Evolutionary conservation across 1,140 invertebrate species (phyloP).

Genomic region (Anastatus disparis): DNA sequence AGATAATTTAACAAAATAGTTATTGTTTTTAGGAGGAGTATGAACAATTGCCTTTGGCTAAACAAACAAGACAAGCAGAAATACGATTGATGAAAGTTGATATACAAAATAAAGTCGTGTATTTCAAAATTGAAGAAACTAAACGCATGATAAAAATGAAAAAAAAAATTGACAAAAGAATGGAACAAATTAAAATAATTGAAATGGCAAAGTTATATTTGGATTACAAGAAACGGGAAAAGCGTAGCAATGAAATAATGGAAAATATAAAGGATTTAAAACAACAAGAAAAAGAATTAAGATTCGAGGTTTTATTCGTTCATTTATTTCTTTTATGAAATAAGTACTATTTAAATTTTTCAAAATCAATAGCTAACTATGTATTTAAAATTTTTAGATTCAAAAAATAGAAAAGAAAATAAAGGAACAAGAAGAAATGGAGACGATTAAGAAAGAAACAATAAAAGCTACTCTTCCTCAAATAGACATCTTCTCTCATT

Average conservation of each 20-base stretch:
- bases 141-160: constrained; percentile 3
- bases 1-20: too few species aligned
- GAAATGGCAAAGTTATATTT: constrained; percentile 28
- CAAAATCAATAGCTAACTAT: too few species aligned
- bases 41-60: constrained; percentile 15
- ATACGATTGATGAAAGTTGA: not conserved
- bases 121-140: constrained; percentile 19
- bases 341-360: not conserved
- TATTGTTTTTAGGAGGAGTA: constrained; percentile 26
- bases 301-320: constrained; percentile 11
- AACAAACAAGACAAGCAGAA: constrained; percentile 6
- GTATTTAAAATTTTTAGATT: constrained; percentile 9
- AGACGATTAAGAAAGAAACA: not conserved
- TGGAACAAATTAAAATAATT: constrained; percentile 27
- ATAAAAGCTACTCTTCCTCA: constrained; percentile 14
- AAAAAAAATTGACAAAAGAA: constrained; percentile 7
- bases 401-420: constrained; percentile 3
- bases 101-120: constrained; percentile 1
- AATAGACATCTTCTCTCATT: constrained; percentile 24
- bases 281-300: not conserved
- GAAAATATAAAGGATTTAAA: not conserved
- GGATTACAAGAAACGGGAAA: constrained; percentile 25
- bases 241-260: not conserved
- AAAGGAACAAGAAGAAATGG: constrained; percentile 1
- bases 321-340: not conserved